Percentiles rank a stretch among this genome's conserved stretches.
Evolutionary conservation across 2,888 invertebrate species (phyloP).

Genomic region (Chouioia cunea): DNA sequence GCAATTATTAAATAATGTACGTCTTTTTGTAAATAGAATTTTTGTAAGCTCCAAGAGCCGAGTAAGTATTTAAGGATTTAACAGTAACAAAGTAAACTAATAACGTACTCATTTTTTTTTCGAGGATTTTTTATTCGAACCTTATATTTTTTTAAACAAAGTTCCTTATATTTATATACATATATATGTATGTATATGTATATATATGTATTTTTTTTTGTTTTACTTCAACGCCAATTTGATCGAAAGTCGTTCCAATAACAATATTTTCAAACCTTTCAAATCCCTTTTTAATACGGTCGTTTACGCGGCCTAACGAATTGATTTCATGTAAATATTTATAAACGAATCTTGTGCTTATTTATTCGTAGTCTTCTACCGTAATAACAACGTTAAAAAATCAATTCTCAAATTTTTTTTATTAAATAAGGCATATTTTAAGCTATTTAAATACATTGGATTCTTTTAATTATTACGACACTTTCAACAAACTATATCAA

Average conservation of each 20-base stretch:
- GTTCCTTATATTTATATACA: too few relatives aligned
- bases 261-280: constrained; percentile 18
- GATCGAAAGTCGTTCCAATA: constrained; percentile 21
- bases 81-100: constrained; percentile 12
- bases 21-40: constrained; percentile 46
- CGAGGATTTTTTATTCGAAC: background rate
- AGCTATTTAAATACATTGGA: too few relatives aligned
- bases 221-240: background rate
- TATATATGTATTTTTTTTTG: too few relatives aligned
- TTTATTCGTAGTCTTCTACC: constrained; percentile 47
- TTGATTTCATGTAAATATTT: constrained; percentile 34
- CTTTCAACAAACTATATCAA: too few relatives aligned
- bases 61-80: constrained; percentile 39
- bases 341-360: constrained; percentile 42
- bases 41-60: constrained; percentile 46
- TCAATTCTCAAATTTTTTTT: too few relatives aligned
- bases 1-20: constrained; percentile 49
- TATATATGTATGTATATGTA: too few relatives aligned
- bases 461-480: too few relatives aligned
- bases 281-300: constrained; percentile 21
- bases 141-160: too few relatives aligned
- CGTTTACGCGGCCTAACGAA: constrained; percentile 35
- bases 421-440: too few relatives aligned
- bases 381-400: constrained; percentile 15
- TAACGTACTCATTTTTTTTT: background rate